Base-by-base conservation (phyloP, 2,797 vertebrate genomes). In the Hypotaenidia okinawae region DNA sequence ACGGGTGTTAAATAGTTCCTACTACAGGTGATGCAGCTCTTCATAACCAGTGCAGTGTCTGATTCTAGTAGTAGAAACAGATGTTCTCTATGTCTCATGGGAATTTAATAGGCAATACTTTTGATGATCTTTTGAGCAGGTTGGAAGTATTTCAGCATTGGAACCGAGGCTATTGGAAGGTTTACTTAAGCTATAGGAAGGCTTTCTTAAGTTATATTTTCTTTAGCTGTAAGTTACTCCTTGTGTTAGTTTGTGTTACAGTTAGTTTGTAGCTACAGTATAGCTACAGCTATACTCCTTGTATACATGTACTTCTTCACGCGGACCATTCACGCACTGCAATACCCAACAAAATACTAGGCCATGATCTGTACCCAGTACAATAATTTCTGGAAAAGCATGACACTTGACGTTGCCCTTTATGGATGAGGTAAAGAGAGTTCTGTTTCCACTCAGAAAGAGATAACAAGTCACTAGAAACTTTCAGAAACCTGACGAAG, bases 401-500 rank as follows among this genome's bases (percentile, higher is more conserved):
- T 51, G 58, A 52, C 43, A 13, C 64, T 81, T 68, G 72, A 39
- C 39, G 5, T 24, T 67, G 45, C 30, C 70, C 64, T 70, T 51
- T 62, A 4, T 32, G 24, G 58, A 27, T 25, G 33, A 28, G 32
- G 52, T 73, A 66, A 64, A 19, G 0, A 62, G 47, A 83, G 41
- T 51, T 90, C 35, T 55, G 1, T 55, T 84, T 80, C 72, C 39
- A 30, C 80, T 87, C 68, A 51, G 59, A 73, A 73, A 59, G 39
- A 83, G 49, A 59, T 72, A 91, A 55, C n/a, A 59, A 84, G 75
- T 89, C 81, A 75, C 82, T 59, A 57, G 72, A 91, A 90, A 90
- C 33, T 87, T 89, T 8, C 73, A 86, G 83, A 89, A 91, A 58
- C 49, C 63, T 68, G 77, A 74, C 86, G 90, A 55, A 89, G 79